phyloP scores from a whole-genome alignment of 1,140 invertebrate species.

The Papilio aristodemus region DNA sequence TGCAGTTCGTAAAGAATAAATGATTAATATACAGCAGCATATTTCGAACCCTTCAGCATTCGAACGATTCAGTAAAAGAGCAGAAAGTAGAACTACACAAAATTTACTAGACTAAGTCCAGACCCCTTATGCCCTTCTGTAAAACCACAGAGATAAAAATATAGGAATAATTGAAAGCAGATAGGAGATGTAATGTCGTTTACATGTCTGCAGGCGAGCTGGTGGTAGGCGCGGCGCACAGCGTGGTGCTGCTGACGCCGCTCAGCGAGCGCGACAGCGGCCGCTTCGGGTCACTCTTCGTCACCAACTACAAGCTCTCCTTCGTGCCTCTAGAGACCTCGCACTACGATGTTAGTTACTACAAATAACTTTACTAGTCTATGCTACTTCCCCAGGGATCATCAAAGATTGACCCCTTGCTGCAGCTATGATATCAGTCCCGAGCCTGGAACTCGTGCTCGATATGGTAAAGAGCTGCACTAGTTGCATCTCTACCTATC shows the following conservation, averaged over 20 bases:
- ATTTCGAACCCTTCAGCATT: too few species aligned
- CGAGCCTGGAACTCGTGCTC: too few species aligned
- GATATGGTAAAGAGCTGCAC: too few species aligned
- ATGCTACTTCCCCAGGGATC: too few species aligned
- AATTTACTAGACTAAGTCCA: background rate
- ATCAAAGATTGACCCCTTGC: too few species aligned
- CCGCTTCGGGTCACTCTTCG: slow-evolving; percentile 88
- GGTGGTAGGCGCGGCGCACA: slow-evolving; percentile 88
- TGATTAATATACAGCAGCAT: too few species aligned
- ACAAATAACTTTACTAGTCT: background rate
- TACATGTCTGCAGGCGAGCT: slow-evolving; percentile 84
- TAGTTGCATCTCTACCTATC: too few species aligned
- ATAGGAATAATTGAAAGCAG: background rate
- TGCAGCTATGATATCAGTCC: too few species aligned
- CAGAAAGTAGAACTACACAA: background rate
- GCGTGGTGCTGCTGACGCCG: slow-evolving; percentile 89
- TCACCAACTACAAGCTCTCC: slow-evolving; percentile 93
- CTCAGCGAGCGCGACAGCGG: slow-evolving; percentile 89
- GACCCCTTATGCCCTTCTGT: background rate
- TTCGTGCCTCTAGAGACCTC: slow-evolving; percentile 86
- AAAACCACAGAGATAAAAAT: too few species aligned
- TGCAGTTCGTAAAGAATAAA: too few species aligned
- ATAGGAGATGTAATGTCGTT: slow-evolving; percentile 32
- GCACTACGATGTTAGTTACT: slow-evolving; percentile 56
- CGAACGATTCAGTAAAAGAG: too few species aligned